Evolutionary conservation across 1,140 invertebrate genomes (phyloP).

Genomic region (Helicorthomorpha holstii): DNA sequence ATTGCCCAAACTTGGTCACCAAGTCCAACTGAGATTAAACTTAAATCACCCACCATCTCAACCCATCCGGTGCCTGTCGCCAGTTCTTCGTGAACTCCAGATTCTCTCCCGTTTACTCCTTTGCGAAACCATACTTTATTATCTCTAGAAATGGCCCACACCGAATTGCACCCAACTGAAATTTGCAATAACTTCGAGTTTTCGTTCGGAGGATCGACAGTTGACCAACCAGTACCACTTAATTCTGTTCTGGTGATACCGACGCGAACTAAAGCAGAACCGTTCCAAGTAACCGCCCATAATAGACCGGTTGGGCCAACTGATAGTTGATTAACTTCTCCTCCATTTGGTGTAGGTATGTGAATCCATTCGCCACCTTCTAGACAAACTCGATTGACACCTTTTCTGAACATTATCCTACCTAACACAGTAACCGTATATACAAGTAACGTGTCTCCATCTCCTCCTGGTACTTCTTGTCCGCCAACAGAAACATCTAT

Average conservation of each 20-base stretch:
- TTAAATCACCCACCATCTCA: slow-evolving; percentile 49
- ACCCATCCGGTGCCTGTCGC: slow-evolving; percentile 58
- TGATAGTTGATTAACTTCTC: slow-evolving; percentile 65
- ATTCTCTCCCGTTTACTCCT: slow-evolving; percentile 40
- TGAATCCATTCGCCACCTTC: slow-evolving; percentile 68
- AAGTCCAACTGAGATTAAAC: slow-evolving; percentile 57
- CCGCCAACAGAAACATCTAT: slow-evolving; percentile 72
- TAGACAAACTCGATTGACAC: slow-evolving; percentile 56
- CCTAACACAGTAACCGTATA: slow-evolving; percentile 84
- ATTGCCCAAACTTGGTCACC: slow-evolving; percentile 60
- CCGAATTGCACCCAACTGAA: slow-evolving; percentile 61
- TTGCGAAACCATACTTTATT: slow-evolving; percentile 76
- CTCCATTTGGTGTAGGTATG: slow-evolving; percentile 48
- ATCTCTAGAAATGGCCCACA: slow-evolving; percentile 73
- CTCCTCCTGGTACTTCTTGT: slow-evolving; percentile 53
- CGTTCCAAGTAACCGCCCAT: slow-evolving; percentile 66
- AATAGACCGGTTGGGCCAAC: slow-evolving; percentile 65
- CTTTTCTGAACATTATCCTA: slow-evolving; percentile 60
- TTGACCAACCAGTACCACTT: slow-evolving; percentile 50
- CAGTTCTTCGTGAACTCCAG: slow-evolving; percentile 18
- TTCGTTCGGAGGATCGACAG: slow-evolving; percentile 52
- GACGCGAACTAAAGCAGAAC: slow-evolving; percentile 55
- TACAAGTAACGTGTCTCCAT: slow-evolving; percentile 52
- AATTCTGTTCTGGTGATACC: slow-evolving; percentile 53
- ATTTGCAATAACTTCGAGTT: slow-evolving; percentile 50